These are phyloP conservation scores for Chrysolina oricalcia DNA, from an alignment of 2,888 invertebrate species.

Conservation along the genomic window DNA sequence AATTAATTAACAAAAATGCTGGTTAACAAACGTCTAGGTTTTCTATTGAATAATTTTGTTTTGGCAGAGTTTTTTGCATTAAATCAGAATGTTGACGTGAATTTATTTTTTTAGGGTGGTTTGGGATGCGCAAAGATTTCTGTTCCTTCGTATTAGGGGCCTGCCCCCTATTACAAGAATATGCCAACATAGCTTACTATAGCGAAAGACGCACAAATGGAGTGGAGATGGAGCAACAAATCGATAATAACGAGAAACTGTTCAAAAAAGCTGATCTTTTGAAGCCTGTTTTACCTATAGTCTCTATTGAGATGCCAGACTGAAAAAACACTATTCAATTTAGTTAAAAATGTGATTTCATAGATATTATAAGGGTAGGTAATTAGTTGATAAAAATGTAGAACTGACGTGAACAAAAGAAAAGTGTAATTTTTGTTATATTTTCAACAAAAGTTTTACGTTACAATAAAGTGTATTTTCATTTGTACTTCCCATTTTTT, in stretches of 20 bases:
- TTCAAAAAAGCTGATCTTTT: slow-evolving; percentile 85
- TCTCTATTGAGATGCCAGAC: slow-evolving; percentile 94
- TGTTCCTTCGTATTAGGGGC: slow-evolving; percentile 96
- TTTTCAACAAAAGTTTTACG: background rate
- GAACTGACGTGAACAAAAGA: slow-evolving; percentile 5
- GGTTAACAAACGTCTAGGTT: no score
- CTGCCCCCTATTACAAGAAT: slow-evolving; percentile 96
- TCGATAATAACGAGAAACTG: slow-evolving; percentile 74
- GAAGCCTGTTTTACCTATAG: slow-evolving; percentile 91
- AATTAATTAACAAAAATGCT: no score
- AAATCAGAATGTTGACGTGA: background rate
- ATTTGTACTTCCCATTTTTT: background rate
- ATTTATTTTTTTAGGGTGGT: slow-evolving; percentile 89
- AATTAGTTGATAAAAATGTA: slow-evolving; percentile 1
- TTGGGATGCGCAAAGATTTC: slow-evolving; percentile 97
- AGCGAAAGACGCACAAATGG: slow-evolving; percentile 75
- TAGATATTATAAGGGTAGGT: background rate
- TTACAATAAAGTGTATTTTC: background rate
- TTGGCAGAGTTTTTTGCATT: background rate
- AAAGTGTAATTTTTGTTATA: slow-evolving; percentile 17
- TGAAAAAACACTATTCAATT: slow-evolving; percentile 72
- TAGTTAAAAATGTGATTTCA: background rate
- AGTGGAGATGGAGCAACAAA: slow-evolving; percentile 71
- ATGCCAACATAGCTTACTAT: slow-evolving; percentile 97
- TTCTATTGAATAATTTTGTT: background rate